Percentiles rank a stretch among this genome's conserved stretches.
phyloP scores from a whole-genome alignment of 1,140 invertebrate species.

The Drusus annulatus region DNA sequence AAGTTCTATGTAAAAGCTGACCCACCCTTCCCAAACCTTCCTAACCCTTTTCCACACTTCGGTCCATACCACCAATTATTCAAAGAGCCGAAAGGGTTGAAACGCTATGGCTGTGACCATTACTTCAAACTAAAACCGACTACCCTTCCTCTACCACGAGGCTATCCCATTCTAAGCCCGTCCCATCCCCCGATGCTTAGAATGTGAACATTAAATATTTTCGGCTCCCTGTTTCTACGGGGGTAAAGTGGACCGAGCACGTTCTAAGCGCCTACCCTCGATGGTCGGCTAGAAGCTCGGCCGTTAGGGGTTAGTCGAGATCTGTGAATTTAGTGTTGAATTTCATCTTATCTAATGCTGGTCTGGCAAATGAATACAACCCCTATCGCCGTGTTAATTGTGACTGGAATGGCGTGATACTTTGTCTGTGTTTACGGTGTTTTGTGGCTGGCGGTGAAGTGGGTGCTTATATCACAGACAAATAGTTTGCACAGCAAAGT shows the following conservation, averaged over 20 bases:
- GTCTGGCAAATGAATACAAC: background rate
- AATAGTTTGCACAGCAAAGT: conserved; percentile 12
- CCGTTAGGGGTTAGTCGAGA: conserved; percentile 47
- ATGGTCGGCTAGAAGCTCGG: conserved; percentile 46
- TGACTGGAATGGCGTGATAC: background rate
- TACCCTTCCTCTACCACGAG: background rate
- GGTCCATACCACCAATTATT: conserved; percentile 58
- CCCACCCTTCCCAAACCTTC: conserved; percentile 32
- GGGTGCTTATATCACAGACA: conserved; percentile 14
- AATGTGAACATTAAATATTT: conserved; percentile 39
- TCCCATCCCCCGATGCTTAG: conserved; percentile 24
- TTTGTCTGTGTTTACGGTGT: background rate
- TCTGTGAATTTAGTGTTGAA: conserved; percentile 29
- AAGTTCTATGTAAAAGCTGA: conserved; percentile 45
- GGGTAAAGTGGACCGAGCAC: conserved; percentile 45
- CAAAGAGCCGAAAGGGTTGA: conserved; percentile 58
- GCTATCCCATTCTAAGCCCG: conserved; percentile 44
- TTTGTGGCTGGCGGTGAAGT: background rate
- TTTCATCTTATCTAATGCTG: background rate
- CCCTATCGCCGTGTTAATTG: conserved; percentile 17
- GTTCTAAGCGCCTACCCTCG: conserved; percentile 30
- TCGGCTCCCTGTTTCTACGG: background rate
- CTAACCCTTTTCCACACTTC: conserved; percentile 27
- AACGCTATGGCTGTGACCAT: conserved; percentile 43
- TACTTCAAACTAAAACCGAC: background rate